phyloP scores from a whole-genome alignment of 1,140 invertebrate genomes.

The Drosophila carrolli region DNA sequence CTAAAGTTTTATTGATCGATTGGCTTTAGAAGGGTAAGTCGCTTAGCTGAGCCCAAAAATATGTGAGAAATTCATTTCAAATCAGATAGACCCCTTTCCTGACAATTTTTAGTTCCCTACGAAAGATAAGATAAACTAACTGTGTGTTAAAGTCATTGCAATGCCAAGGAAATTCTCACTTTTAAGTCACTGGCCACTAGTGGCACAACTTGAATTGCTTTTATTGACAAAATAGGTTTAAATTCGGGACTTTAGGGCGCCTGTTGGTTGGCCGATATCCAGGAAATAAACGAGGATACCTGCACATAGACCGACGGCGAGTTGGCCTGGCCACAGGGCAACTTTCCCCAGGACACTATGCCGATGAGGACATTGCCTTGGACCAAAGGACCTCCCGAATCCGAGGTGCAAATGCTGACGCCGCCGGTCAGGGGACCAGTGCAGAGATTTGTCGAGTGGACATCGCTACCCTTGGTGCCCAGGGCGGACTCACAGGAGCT shows the following conservation, averaged over 20 bases:
- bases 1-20: too few relatives aligned
- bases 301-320: conserved; percentile 91
- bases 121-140: conserved; percentile 19
- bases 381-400: conserved; percentile 85
- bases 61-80: background rate
- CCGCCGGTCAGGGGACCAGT: conserved; percentile 85
- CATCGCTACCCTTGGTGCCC: conserved; percentile 73
- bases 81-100: background rate
- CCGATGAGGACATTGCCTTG: conserved; percentile 78
- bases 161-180: background rate
- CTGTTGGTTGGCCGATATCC: conserved; percentile 86
- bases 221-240: conserved; percentile 9
- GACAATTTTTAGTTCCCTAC: background rate
- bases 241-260: conserved; percentile 1
- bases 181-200: conserved; percentile 6
- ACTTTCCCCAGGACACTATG: conserved; percentile 85
- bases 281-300: conserved; percentile 87
- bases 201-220: conserved; percentile 10
- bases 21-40: too few relatives aligned
- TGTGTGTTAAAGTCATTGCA: conserved; percentile 2
- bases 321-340: conserved; percentile 86
- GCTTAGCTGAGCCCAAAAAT: too few relatives aligned
- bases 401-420: conserved; percentile 85
- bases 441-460: conserved; percentile 85
- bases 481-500: conserved; percentile 69